Conservation (phyloP, 2,113 vertebrate genomes). For the Macquaria australasica region DNA sequence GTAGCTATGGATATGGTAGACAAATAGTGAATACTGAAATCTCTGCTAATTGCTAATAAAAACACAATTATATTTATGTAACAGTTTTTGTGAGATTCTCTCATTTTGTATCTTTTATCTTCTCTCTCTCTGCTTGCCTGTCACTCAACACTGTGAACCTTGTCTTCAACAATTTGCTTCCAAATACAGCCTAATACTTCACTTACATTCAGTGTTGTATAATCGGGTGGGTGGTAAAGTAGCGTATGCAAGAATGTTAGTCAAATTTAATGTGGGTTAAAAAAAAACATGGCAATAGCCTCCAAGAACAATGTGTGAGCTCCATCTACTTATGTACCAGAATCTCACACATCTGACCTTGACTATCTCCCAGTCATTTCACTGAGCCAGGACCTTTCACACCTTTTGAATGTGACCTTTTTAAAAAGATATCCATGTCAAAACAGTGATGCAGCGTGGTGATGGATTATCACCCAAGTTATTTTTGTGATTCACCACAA, state of each 20-base stretch:
- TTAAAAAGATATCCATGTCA: background rate
- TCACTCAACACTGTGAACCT: background rate
- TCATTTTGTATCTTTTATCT: background rate
- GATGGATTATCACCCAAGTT: conserved; percentile 31
- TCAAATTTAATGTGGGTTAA: background rate
- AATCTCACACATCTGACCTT: background rate
- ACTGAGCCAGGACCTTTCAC: conserved; percentile 20
- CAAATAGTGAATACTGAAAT: background rate
- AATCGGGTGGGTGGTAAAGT: background rate
- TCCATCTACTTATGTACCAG: background rate
- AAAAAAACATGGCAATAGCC: background rate
- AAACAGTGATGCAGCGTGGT: background rate
- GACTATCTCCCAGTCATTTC: background rate
- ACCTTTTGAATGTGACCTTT: conserved; percentile 39
- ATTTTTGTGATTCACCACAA: background rate
- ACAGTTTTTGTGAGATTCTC: background rate
- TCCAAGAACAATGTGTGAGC: background rate
- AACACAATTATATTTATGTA: too few relatives aligned
- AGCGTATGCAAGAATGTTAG: background rate
- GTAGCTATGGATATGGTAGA: background rate
- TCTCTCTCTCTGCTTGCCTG: background rate
- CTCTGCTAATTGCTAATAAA: too few relatives aligned
- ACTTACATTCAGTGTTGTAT: background rate
- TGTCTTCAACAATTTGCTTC: background rate
- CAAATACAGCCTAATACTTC: background rate